Evolutionary conservation across 2,888 invertebrate species (phyloP), one percentile per base, ranked within the genome.

Genomic region (Pseudanteris insignis): DNA sequence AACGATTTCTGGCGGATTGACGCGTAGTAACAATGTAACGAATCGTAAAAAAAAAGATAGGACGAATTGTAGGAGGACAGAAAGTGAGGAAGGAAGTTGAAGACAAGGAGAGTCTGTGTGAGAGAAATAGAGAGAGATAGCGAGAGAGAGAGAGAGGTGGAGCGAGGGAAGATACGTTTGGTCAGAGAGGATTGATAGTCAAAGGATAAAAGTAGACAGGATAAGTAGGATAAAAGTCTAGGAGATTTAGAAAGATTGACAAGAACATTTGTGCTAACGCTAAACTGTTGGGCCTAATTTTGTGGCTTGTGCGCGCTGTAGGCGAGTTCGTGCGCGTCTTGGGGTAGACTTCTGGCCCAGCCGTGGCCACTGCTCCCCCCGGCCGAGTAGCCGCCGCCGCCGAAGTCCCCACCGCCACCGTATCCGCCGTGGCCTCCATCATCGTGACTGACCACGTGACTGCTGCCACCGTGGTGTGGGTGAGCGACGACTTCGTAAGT

Each of bases 401-500:
- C 83, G n/a, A 86, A 84, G 36, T 85, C 85, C 46, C 81, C 80
- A 53, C 81, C 80, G 32, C 81, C 81, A 51, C 84, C 83, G 67
- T 84, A 84, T 48, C 82, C 82, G 51, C 75, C 66, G 58, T 79
- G 77, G n/a, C 78, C 78, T 18, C 84, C 81, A 57, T 90, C 90
- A 70, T 88, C 87, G 65, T 89, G 88, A 48, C 86, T 85, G 57
- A 87, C 85, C 60, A 38, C 79, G 73, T 54, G 71, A 77, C 46
- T 80, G 29, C 83, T 83, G 67, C 84, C 81, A 34, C 83, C 81
- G 67, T 89, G 86, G 58, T 88, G 88, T 0, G 86, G 86, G 70
- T 89, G 89, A 3, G 90, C 87, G 15, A 89, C 89, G 1, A 90
- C 88, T 75, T 90, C 89, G 73, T 89, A 89, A 0, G 88, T 89